Evolutionary conservation across 2,113 vertebrate species (phyloP).

Genomic region (Terrapene triunguis): DNA sequence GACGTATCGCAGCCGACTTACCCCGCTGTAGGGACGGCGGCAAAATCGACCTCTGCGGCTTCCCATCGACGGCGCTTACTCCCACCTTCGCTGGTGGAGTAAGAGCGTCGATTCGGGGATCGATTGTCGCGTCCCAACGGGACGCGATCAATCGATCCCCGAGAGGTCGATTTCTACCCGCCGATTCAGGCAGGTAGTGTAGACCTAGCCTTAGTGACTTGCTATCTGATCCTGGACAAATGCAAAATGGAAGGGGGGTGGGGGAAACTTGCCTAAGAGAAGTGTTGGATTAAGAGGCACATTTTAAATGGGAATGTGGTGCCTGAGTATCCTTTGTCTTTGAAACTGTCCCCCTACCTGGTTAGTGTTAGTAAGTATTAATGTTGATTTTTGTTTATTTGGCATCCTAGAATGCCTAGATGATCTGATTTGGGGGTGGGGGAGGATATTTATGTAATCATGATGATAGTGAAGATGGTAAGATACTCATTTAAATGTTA

Average conservation of each 20-base stretch:
- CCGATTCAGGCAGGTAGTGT: no score
- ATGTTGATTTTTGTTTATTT: not conserved
- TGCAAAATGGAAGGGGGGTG: not conserved
- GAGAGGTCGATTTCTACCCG: no score
- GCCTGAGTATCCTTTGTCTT: not conserved
- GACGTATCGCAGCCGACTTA: no score
- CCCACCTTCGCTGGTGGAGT: no score
- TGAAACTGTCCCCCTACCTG: not conserved
- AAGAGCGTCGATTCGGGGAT: no score
- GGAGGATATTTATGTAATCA: conserved; percentile 40
- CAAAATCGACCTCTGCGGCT: no score
- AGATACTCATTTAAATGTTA: conserved; percentile 58
- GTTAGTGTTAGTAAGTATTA: not conserved
- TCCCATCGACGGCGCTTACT: no score
- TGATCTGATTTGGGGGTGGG: conserved; percentile 25
- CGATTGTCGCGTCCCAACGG: no score
- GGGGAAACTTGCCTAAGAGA: not conserved
- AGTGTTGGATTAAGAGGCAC: not conserved
- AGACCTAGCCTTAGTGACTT: no score
- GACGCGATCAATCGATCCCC: no score
- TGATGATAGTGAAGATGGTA: conserved; percentile 43
- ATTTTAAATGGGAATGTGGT: not conserved
- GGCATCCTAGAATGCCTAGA: not conserved
- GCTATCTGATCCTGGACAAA: not conserved
- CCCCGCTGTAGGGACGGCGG: no score